Evolutionary conservation across 2,797 vertebrate genomes (phyloP), one percentile per base, ranked within the genome.

Genomic region (Sebastes miniatus): DNA sequence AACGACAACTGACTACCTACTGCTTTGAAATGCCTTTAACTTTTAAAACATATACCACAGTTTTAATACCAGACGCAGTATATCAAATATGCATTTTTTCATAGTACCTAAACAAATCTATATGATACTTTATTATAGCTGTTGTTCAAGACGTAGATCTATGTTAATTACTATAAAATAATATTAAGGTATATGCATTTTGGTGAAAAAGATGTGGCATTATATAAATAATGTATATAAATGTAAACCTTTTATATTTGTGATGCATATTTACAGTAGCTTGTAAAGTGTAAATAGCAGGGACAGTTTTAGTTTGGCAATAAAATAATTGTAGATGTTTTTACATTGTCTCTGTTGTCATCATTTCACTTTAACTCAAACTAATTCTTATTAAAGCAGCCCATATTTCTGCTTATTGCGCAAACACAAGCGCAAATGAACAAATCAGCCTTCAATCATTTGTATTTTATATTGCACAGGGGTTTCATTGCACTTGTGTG

Each of bases 201-300:
- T 91, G 83, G 75, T 86, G 58, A 84, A 87, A 86, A 87, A 91
- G 78, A 88, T 7, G 67, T 78, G 86, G 77, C 89, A 83, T 88
- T 91, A 90, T 94, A 93, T 94, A 92, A 93, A 94, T 93, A 85
- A 93, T 96, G 95, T 96, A 96, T 88, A 95, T 95, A 95, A 91
- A 93, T 92, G 91, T 93, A 91, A 94, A 92, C 90, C 76, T 91
- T 95, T 93, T 94, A 81, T 94, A 95, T 95, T 91, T 94, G 85
- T 94, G 89, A 92, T 92, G 92, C 91, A 85, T 93, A 94, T 95
- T 93, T 91, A 88, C 90, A 84, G 77, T 88, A 94, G 94, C 85
- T 91, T 95, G 92, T 95, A 95, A 94, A 95, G 91, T 96, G 96
- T 96, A 96, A 94, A 96, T 96, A 96, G 93, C 88, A 89, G 84